phyloP scores from a whole-genome alignment of 2,797 vertebrate species.

The Pseudochirops corinnae region DNA sequence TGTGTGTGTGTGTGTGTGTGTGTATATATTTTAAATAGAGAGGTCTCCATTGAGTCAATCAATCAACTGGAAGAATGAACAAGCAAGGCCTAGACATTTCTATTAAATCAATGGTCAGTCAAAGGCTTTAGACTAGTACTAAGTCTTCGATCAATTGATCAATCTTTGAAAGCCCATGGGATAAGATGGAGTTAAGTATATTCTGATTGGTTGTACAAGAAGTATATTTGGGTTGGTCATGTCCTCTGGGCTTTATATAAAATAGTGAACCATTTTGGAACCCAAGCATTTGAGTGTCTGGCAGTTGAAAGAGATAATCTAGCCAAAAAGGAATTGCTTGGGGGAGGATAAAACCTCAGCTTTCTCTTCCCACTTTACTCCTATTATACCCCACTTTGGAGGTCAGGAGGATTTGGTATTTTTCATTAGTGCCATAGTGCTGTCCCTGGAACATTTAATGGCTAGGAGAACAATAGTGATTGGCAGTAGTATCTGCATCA shows the following conservation, averaged over 20 bases:
- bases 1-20: no score
- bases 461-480: no score
- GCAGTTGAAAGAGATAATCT: neutral
- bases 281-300: neutral
- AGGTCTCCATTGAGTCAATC: neutral
- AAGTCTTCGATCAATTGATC: neutral
- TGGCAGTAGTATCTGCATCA: neutral
- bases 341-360: neutral
- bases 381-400: neutral
- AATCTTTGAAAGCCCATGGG: neutral
- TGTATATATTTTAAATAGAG: neutral
- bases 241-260: neutral
- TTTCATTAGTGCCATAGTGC: no score
- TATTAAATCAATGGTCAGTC: neutral
- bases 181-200: neutral
- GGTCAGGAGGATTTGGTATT: neutral
- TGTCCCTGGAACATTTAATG: no score
- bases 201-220: neutral
- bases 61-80: neutral
- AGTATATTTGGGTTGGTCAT: neutral
- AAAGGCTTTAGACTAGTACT: neutral
- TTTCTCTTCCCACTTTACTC: neutral
- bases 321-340: neutral
- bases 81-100: neutral
- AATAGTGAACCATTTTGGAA: neutral